These are phyloP conservation scores for Andrena trimmerana DNA, from an alignment of 2,888 invertebrate genomes.

Conservation along the genomic window DNA sequence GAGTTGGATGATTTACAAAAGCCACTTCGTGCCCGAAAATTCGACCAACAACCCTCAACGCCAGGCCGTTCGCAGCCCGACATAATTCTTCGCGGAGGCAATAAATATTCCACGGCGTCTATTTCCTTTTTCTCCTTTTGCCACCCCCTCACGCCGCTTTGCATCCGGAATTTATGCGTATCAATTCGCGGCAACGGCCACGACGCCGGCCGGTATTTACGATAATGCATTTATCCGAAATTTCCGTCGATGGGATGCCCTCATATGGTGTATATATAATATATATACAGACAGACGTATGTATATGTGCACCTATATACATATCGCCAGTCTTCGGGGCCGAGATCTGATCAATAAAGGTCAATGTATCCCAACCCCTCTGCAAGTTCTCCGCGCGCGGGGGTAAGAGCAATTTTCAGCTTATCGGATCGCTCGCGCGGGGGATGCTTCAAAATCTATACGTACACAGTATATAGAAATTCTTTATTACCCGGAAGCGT, in stretches of 20 bases:
- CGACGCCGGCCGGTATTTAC: conserved; percentile 37
- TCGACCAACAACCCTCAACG: background rate
- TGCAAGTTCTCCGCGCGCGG: conserved; percentile 25
- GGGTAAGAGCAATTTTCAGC: conserved; percentile 54
- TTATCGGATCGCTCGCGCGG: conserved; percentile 38
- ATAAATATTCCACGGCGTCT: conserved; percentile 31
- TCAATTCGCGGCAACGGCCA: conserved; percentile 34
- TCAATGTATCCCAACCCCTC: conserved; percentile 46
- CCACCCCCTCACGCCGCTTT: background rate
- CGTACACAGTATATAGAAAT: conserved; percentile 16
- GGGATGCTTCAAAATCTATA: conserved; percentile 31
- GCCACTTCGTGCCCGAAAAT: background rate
- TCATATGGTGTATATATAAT: background rate
- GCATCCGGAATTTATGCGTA: conserved; percentile 45
- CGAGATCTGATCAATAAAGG: conserved; percentile 60
- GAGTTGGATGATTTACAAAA: conserved; percentile 18
- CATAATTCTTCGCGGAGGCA: conserved; percentile 16
- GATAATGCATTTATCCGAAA: conserved; percentile 48
- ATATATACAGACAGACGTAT: background rate
- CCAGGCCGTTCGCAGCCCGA: background rate
- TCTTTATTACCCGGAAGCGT: conserved; percentile 31
- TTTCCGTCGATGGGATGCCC: conserved; percentile 25
- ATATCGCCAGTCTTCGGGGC: conserved; percentile 26
- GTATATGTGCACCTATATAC: background rate
- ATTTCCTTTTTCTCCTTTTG: conserved; percentile 30